Evolutionary conservation across 2,113 vertebrate genomes (phyloP), one percentile per base, ranked within the genome.

Genomic region (Euleptes europaea): DNA sequence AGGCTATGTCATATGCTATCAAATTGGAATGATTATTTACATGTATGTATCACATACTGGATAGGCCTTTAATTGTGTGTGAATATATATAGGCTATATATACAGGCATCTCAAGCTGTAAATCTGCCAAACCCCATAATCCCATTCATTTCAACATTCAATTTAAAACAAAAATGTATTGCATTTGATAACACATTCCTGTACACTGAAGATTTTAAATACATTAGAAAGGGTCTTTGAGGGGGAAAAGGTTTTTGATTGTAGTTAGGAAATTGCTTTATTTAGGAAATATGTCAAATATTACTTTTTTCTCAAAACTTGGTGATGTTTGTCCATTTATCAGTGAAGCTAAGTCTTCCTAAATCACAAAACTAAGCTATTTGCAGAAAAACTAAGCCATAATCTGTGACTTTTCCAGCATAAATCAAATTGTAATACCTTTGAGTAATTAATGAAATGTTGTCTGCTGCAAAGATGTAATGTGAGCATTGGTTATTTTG

Each of bases 21-120:
- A 81, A 35, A 28, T 87, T 83, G 87, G 70, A 85, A 85, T 90
- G 84, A 78, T 91, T 93, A 74, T 84, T 88, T 81, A 66, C 73
- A 31, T 81, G 5, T 12, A 17, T 57, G 70, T 77, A 71, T 57
- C 0, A 0, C 13, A 80, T 89, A 28, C 75, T 31, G 44, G 31
- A 78, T 84, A 82, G 87, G 44, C 21, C 69, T 38, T 87, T 90
- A 51, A 76, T 78, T 60, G 26, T 83, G 84, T 54, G 54, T 57
- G 5, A 11, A 51, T 10, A 19, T 57, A 19, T 19, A 54, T 57
- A 57, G 54, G 6, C 51, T 54, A 88, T 86, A 67, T 81, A 44
- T 80, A 80, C n/a, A 80, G 79, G 23, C 26, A 42, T 1, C 40
- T 12, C 5, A 23, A 47, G 40, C 14, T 21, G 31, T 1, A 54